These are phyloP conservation scores for Lithosia quadra DNA, from an alignment of 2,888 invertebrate genomes.

Conservation along the genomic window DNA sequence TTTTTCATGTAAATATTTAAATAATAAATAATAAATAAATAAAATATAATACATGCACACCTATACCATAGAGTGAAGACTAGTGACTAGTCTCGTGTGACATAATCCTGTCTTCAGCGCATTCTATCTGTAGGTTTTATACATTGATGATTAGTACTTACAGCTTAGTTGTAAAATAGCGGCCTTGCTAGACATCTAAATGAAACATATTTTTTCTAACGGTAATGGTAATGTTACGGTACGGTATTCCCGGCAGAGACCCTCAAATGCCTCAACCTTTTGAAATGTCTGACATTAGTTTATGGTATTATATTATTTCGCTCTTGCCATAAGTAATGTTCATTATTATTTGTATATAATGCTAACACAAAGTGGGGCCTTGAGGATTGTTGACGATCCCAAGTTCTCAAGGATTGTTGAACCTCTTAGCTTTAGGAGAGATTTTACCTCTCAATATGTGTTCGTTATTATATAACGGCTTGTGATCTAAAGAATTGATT, in stretches of 20 bases:
- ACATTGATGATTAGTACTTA: not conserved
- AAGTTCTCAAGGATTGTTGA: not conserved
- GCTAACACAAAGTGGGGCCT: not conserved
- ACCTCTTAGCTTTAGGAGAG: slow-evolving; percentile 2
- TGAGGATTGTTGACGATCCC: slow-evolving; percentile 2
- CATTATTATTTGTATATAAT: slow-evolving; percentile 4
- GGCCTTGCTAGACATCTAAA: not conserved
- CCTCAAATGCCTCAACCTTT: slow-evolving; percentile 18
- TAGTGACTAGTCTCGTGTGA: too few species aligned
- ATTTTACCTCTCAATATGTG: not conserved
- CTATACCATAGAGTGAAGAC: too few species aligned
- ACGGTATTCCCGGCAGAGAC: slow-evolving; percentile 24
- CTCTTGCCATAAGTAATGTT: slow-evolving; percentile 2
- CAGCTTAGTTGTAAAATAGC: not conserved
- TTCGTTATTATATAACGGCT: not conserved
- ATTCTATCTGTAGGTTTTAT: too few species aligned
- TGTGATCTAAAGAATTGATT: not conserved
- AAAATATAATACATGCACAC: too few species aligned
- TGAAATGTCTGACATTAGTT: slow-evolving; percentile 4
- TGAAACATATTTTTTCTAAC: slow-evolving; percentile 7
- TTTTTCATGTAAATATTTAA: too few species aligned
- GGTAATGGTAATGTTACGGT: not conserved
- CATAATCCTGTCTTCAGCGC: too few species aligned
- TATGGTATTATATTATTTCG: slow-evolving; percentile 4
- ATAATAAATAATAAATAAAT: too few species aligned